Conservation (phyloP, 2,888 invertebrate species). For the Operophtera brumata region DNA sequence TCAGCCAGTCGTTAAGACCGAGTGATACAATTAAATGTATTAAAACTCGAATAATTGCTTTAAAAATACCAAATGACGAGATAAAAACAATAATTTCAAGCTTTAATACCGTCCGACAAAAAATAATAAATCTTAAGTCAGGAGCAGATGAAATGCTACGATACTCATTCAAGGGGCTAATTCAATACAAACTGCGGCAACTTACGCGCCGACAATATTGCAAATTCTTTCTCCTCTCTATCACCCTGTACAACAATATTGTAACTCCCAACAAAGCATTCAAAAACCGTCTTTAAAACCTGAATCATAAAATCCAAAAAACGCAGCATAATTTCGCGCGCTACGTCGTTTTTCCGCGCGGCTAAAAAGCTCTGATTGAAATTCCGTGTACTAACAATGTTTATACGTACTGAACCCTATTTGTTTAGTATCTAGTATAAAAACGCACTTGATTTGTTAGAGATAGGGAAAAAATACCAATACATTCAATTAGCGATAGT, state of each 20-base stretch:
- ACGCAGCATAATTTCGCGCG: background rate
- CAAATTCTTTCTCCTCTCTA: slow-evolving; percentile 73
- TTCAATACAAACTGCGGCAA: slow-evolving; percentile 79
- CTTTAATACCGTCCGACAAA: slow-evolving; percentile 72
- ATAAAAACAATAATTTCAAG: slow-evolving; percentile 80
- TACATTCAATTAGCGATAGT: slow-evolving; percentile 70
- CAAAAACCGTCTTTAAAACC: slow-evolving; percentile 32
- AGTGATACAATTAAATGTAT: slow-evolving; percentile 76
- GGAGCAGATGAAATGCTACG: slow-evolving; percentile 71
- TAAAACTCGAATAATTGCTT: slow-evolving; percentile 77
- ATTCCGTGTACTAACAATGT: slow-evolving; percentile 78
- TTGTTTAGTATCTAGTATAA: slow-evolving; percentile 68
- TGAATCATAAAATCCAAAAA: background rate
- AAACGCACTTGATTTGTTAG: slow-evolving; percentile 39
- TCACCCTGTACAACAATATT: slow-evolving; percentile 42
- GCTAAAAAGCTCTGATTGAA: slow-evolving; percentile 65
- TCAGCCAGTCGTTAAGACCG: slow-evolving; percentile 66
- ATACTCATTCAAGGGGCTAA: slow-evolving; percentile 76
- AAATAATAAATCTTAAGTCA: slow-evolving; percentile 74
- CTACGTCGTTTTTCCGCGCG: slow-evolving; percentile 6
- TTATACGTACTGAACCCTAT: slow-evolving; percentile 65
- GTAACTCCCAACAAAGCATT: slow-evolving; percentile 17
- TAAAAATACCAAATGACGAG: slow-evolving; percentile 73
- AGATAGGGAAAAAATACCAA: slow-evolving; percentile 40
- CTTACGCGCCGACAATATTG: slow-evolving; percentile 78